Base-by-base conservation (phyloP, 2,113 vertebrate genomes). In the Carollia perspicillata region DNA sequence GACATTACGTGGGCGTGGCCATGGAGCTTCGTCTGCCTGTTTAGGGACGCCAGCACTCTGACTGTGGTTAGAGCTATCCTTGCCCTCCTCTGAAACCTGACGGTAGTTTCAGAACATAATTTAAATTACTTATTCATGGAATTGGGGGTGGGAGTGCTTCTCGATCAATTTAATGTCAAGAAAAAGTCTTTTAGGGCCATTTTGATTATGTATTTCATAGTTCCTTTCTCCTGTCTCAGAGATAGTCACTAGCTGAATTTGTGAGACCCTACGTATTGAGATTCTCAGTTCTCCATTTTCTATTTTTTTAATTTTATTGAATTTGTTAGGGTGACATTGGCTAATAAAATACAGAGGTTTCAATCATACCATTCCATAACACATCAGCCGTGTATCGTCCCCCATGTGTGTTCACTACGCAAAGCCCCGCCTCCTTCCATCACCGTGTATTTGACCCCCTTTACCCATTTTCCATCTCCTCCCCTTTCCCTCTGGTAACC, bases 61-160 rank as follows among this genome's bases (percentile, higher is more conserved):
- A 84, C 65, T 40, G n/a, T 88, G 85, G 30, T 53, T 40, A 60
- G 78, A 66, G 44, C 16, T 78, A 20, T 84, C n/a, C 28, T 51
- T 65, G 8, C 83, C 22, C 88, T 71, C 85, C 53, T 96, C 42
- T 94, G 55, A 93, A 79, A 85, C 37, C 51, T 65, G 51, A 47
- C 60, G 35, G n/a, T 85, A 16, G 65, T 80, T 92, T 84, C 44
- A 80, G 78, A 93, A 79, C 63, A 18, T 55, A 51, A 42, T 16
- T 65, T 71, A 80, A 89, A 86, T 75, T 16, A 60, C 8, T 13
- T n/a, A 6, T 23, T 88, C 2, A 7, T 49, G 18, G n/a, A 80
- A 69, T 58, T 55, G 33, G 13, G 10, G 16, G 10, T 92, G 8
- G 11, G 30, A 81, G 17, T 85, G 44, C 47, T 90, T 91, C 69